These are phyloP conservation scores for Spatulosminthurus flaviceps DNA, from an alignment of 2,888 invertebrate genomes.

Conservation along the genomic window DNA sequence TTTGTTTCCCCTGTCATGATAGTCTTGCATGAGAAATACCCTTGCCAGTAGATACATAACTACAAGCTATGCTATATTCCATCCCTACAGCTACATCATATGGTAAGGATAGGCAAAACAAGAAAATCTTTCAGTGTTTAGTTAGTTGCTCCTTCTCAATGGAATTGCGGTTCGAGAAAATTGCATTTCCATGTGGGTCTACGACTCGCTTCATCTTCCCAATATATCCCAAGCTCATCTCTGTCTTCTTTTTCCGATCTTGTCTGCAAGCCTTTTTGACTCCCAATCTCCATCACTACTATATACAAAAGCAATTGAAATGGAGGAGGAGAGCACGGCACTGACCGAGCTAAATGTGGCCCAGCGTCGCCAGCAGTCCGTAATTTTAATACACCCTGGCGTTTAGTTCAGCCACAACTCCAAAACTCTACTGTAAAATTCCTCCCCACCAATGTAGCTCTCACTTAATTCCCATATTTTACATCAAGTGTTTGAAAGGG, in stretches of 20 bases:
- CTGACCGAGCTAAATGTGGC: background rate
- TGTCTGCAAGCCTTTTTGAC: background rate
- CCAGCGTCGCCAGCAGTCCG: background rate
- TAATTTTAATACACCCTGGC: background rate
- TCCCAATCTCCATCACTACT: background rate
- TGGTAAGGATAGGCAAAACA: background rate
- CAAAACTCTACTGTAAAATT: too few species aligned
- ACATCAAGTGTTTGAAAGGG: too few species aligned
- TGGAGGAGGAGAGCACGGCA: conserved; percentile 7
- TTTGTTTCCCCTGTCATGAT: too few species aligned
- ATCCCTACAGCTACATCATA: background rate
- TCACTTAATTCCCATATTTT: too few species aligned
- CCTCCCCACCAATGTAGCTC: too few species aligned
- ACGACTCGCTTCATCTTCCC: conserved; percentile 33
- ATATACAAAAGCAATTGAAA: too few species aligned
- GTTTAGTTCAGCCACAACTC: too few species aligned
- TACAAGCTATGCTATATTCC: too few species aligned
- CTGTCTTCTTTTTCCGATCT: conserved; percentile 21
- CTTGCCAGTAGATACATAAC: too few species aligned
- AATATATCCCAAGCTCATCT: conserved; percentile 35
- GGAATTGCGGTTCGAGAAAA: conserved; percentile 38
- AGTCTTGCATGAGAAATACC: too few species aligned
- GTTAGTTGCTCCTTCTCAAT: background rate
- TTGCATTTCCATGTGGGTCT: conserved; percentile 45
- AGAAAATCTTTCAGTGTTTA: conserved; percentile 8